These are phyloP conservation scores for Danio tinwini DNA, from an alignment of 2,797 vertebrate species.

Conservation along the genomic window DNA sequence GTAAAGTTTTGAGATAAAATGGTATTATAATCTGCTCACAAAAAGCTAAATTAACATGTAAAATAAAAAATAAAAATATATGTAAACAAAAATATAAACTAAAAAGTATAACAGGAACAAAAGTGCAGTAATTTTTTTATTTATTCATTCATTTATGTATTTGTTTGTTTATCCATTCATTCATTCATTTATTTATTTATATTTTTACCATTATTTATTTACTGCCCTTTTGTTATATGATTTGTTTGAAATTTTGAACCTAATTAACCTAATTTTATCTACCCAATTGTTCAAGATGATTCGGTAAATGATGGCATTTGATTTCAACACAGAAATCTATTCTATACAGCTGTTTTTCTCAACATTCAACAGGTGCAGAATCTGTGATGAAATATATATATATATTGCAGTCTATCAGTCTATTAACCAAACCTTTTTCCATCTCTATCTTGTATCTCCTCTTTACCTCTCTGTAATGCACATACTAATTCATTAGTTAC, in stretches of 20 bases:
- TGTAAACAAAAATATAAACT: too few species aligned
- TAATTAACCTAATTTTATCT: not conserved
- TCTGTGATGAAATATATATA: not conserved
- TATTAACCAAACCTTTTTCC: not conserved
- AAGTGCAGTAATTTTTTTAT: too few species aligned
- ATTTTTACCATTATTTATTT: too few species aligned
- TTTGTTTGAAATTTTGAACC: not conserved
- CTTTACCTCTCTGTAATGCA: not conserved
- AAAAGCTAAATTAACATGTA: too few species aligned
- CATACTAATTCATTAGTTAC: conserved; percentile 1
- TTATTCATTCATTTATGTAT: too few species aligned
- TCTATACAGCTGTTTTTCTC: not conserved
- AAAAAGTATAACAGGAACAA: too few species aligned
- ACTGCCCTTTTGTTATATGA: too few species aligned
- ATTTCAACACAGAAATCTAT: not conserved
- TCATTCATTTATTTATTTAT: too few species aligned
- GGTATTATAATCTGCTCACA: too few species aligned
- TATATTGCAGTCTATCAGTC: not conserved
- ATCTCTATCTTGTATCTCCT: not conserved
- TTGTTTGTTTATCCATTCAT: too few species aligned
- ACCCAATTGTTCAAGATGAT: not conserved
- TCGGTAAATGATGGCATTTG: not conserved
- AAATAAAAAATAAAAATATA: too few species aligned
- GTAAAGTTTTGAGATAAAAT: too few species aligned
- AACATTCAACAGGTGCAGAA: not conserved